Evolutionary conservation across 2,797 vertebrate species (phyloP).

Genomic region (Hippocampus kuda): DNA sequence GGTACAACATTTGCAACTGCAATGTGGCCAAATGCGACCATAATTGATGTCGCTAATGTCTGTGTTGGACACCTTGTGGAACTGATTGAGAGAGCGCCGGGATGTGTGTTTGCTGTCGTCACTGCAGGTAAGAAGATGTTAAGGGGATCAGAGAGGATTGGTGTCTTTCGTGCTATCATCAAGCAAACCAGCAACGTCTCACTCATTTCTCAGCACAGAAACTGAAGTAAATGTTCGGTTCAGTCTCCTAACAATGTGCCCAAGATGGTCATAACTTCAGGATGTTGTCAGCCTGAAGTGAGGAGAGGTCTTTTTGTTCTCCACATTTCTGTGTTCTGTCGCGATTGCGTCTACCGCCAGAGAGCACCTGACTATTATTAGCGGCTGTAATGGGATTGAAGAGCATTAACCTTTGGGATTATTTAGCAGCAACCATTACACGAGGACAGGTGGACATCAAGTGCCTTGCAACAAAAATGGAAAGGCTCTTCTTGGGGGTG

Average conservation of each 20-base stretch:
- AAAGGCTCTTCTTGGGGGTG: conserved; percentile 47
- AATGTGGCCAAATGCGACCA: not conserved
- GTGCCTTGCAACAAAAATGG: conserved; percentile 40
- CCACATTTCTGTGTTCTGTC: conserved; percentile 22
- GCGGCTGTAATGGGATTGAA: conserved; percentile 58
- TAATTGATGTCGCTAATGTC: not conserved
- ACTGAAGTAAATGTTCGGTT: not conserved
- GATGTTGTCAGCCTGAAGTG: not conserved
- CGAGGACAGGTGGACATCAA: conserved; percentile 48
- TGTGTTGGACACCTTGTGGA: not conserved
- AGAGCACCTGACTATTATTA: conserved; percentile 62
- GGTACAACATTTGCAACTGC: not conserved
- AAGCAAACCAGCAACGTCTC: conserved; percentile 23
- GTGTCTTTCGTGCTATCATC: conserved; percentile 33
- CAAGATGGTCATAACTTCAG: not conserved
- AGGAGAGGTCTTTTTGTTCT: conserved; percentile 1
- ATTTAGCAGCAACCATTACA: conserved; percentile 50
- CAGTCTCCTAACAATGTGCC: not conserved
- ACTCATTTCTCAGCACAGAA: not conserved
- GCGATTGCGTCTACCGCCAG: conserved; percentile 43
- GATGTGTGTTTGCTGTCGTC: conserved; percentile 55
- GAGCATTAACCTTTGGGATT: conserved; percentile 57
- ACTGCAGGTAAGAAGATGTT: conserved; percentile 60
- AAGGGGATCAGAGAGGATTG: conserved; percentile 65
- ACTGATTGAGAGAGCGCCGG: conserved; percentile 8